Conservation (phyloP, 2,888 invertebrate genomes). For the Drosophila borborema region DNA sequence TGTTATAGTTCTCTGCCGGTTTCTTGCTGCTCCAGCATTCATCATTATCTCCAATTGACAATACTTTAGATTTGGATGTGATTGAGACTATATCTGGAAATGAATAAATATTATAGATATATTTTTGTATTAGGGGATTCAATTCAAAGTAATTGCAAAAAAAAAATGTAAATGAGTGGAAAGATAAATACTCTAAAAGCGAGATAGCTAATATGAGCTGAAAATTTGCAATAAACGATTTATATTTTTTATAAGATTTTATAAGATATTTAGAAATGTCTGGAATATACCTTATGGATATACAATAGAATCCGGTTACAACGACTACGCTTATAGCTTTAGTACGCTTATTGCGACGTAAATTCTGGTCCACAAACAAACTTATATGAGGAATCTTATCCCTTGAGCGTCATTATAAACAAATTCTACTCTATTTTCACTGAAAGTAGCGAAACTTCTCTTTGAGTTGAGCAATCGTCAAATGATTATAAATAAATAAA, state of each 20-base stretch:
- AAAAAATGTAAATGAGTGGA: not conserved
- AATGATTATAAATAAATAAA: too few species aligned
- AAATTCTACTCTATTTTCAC: too few species aligned
- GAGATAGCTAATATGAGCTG: fast-evolving
- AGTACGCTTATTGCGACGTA: too few species aligned
- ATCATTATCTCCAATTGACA: constrained; percentile 29
- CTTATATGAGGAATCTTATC: too few species aligned
- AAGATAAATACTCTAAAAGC: not conserved
- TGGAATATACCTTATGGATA: too few species aligned
- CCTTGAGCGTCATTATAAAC: too few species aligned
- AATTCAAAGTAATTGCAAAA: too few species aligned
- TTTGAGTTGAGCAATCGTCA: not conserved
- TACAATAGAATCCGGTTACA: too few species aligned
- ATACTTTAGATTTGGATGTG: constrained; percentile 9
- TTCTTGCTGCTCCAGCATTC: not conserved
- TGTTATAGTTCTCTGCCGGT: not conserved
- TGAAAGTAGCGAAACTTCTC: too few species aligned
- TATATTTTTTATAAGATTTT: not conserved
- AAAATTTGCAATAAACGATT: not conserved
- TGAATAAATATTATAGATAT: not conserved
- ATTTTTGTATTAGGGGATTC: not conserved
- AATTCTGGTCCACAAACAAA: too few species aligned
- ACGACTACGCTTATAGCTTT: too few species aligned
- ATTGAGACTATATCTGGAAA: not conserved
- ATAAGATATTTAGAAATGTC: too few species aligned